Base-by-base conservation (phyloP, 2,797 vertebrate species). In the Forpus xanthops region DNA sequence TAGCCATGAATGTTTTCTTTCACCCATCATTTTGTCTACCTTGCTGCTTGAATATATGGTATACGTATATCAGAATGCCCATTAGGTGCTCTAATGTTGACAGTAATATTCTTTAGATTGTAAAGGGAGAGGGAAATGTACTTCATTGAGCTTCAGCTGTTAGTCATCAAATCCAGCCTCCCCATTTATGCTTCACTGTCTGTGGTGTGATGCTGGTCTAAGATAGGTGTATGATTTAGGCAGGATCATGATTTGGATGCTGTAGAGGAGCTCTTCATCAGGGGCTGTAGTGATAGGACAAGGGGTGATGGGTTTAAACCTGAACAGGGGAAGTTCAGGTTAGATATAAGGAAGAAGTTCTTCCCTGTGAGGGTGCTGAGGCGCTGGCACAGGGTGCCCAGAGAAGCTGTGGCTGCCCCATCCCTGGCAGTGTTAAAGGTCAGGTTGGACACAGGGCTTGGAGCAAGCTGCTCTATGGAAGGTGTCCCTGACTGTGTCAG, bases 51-150 rank as follows among this genome's bases (percentile, higher is more conserved):
- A 52, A 49, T 5, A n/a, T 8, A 0, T 12, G 15, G 7, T 28
- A 8, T 41, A 2, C 0, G 0, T 2, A 1, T 33, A 7, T 27
- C 23, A 13, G 20, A 28, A 33, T 25, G 6, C 6, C 3, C 5
- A 0, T 1, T 9, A 21, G 61, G 41, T 62, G 58, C 53, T 64
- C 4, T 37, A 4, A 17, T 6, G 27, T 6, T 60, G 79, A 5
- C 14, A 30, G 52, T 17, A 33, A 16, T 17, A 4, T 56, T 71
- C 47, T 16, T 84, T 23, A n/a, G 35, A 7, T 55, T 55, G 9
- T 30, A 53, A 60, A 87, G 64, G n/a, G 41, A 56, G 42, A 23
- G 25, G 39, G n/a, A 23, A 19, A 49, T n/a, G 44, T 15, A 12
- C 55, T 11, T 30, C 14, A 8, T 2, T 0, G 4, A 24, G 13